These are phyloP conservation scores for Alces alces DNA, from an alignment of 2,113 vertebrate species.

Conservation along the genomic window DNA sequence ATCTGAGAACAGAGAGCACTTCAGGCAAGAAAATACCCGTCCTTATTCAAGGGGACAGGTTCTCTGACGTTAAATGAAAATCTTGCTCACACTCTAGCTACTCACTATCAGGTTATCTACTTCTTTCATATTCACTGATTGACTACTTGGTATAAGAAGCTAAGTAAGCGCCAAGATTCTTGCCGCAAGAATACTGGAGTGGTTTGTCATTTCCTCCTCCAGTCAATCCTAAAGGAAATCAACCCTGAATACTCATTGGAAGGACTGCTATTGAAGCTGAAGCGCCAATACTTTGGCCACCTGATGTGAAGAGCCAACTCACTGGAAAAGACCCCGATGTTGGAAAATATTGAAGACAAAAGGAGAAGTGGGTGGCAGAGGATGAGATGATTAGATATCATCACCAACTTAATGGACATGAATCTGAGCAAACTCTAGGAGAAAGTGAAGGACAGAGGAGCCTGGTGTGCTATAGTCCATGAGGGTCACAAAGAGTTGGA, in stretches of 20 bases:
- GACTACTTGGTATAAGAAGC: neutral
- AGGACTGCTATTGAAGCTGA: neutral
- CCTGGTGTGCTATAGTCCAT: neutral
- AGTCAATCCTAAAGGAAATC: neutral
- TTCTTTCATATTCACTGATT: neutral
- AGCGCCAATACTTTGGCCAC: neutral
- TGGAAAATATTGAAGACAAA: neutral
- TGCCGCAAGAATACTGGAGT: neutral
- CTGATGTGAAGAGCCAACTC: neutral
- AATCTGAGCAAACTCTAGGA: neutral
- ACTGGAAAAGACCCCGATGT: neutral
- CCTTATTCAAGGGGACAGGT: neutral
- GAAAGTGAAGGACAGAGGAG: neutral
- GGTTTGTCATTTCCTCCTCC: neutral
- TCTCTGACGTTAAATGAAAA: neutral
- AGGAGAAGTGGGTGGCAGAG: neutral
- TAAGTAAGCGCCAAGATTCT: neutral
- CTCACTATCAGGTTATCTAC: neutral
- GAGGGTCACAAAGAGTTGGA: neutral
- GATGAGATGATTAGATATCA: neutral
- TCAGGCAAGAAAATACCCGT: neutral
- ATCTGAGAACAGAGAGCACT: neutral
- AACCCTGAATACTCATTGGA: neutral
- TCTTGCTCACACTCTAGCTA: neutral
- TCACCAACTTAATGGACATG: neutral